Percentiles rank a stretch among this genome's conserved stretches.
Evolutionary conservation across 2,888 invertebrate species (phyloP).

Genomic region (Agriotes lineatus): DNA sequence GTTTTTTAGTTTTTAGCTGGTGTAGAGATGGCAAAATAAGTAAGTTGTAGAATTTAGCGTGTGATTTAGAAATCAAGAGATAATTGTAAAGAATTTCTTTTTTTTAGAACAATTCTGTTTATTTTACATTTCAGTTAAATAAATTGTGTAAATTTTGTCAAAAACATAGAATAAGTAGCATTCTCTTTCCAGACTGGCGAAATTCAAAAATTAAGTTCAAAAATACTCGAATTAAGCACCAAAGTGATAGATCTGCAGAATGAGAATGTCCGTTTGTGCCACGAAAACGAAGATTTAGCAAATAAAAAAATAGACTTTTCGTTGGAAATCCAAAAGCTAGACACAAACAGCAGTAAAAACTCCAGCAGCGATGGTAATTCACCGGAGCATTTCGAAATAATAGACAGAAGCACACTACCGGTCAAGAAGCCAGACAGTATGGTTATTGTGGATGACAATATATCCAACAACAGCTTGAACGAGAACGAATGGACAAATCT

Average conservation of each 20-base stretch:
- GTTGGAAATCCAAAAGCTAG: conserved; percentile 25
- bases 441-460: conserved; percentile 56
- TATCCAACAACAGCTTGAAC: conserved; percentile 61
- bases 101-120: too few species aligned
- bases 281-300: conserved; percentile 53
- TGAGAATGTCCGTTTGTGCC: conserved; percentile 63
- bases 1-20: too few species aligned
- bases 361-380: conserved; percentile 70
- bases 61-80: too few species aligned
- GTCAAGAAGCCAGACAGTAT: conserved; percentile 53
- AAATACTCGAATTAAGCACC: conserved; percentile 63
- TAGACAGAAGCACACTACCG: conserved; percentile 63
- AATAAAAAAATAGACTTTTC: conserved; percentile 35
- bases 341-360: conserved; percentile 35
- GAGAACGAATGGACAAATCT: conserved; percentile 66
- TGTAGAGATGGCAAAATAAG: too few species aligned
- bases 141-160: not conserved
- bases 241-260: conserved; percentile 62
- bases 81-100: too few species aligned
- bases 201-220: conserved; percentile 55
- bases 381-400: conserved; percentile 75
- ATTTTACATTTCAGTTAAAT: not conserved
- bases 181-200: conserved; percentile 37
- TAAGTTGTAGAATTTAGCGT: too few species aligned
- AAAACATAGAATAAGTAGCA: too few species aligned